Evolutionary conservation across 1,140 invertebrate species (phyloP).

Genomic region (Diuraphis noxia): DNA sequence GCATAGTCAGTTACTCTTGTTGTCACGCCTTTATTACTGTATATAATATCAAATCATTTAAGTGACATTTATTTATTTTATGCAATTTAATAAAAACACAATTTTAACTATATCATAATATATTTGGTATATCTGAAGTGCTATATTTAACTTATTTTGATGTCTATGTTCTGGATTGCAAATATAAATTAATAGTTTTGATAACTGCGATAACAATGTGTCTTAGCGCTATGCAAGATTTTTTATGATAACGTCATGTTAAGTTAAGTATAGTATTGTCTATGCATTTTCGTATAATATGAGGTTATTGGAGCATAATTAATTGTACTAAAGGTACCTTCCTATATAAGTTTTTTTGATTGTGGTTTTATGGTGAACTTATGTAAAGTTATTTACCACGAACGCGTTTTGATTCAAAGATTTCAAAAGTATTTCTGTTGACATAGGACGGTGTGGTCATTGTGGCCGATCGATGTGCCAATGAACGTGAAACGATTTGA

Average conservation of each 20-base stretch:
- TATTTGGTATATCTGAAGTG: background rate
- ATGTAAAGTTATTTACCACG: background rate
- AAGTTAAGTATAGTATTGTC: no score
- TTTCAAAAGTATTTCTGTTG: background rate
- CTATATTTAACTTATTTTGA: no score
- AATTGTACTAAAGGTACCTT: background rate
- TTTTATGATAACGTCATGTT: no score
- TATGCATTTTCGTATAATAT: background rate
- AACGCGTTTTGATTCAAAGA: background rate
- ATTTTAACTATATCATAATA: background rate
- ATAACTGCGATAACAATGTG: background rate
- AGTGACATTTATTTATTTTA: no score
- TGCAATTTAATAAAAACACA: background rate
- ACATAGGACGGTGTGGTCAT: background rate
- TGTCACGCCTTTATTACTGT: no score
- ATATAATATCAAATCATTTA: no score
- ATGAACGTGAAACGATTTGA: background rate
- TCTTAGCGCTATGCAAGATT: no score
- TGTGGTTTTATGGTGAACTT: background rate
- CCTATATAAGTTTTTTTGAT: background rate
- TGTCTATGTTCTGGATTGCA: background rate
- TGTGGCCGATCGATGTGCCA: background rate
- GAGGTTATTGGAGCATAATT: background rate
- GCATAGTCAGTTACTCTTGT: no score
- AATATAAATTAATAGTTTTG: background rate